Percentiles rank a stretch among this genome's conserved stretches.
These are phyloP conservation scores for Erebia ligea DNA, from an alignment of 2,888 invertebrate genomes.

Conservation along the genomic window DNA sequence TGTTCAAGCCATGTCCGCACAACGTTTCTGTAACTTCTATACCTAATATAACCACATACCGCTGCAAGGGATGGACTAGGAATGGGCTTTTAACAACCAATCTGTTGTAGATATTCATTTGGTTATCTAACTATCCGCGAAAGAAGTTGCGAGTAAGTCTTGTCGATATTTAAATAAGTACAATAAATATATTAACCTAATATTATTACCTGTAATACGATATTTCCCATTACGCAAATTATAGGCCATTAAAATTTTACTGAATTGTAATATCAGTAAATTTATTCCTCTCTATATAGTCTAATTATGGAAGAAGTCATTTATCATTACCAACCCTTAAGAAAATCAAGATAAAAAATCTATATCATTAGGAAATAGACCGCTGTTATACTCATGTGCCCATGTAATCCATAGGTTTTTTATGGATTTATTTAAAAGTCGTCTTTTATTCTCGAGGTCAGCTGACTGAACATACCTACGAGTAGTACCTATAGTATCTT, in stretches of 20 bases:
- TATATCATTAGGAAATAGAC: no score
- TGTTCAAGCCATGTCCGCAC: no score
- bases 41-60: no score
- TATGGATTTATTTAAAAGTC: no score
- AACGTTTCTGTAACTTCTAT: no score
- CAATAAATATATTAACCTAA: no score
- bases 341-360: neutral
- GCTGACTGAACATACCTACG: no score
- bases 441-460: neutral
- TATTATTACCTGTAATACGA: conserved; percentile 8
- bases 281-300: conserved; percentile 15
- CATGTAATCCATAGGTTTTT: no score
- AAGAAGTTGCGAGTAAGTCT: neutral
- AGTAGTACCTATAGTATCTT: no score
- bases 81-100: neutral
- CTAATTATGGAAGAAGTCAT: conserved; percentile 12
- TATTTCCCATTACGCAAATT: conserved; percentile 15
- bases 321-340: neutral
- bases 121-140: neutral
- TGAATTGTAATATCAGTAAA: conserved; percentile 14
- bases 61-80: no score
- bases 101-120: neutral
- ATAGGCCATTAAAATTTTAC: conserved; percentile 16
- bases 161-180: neutral
- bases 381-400: no score